phyloP scores from a whole-genome alignment of 2,888 invertebrate species.

The Sipha maydis region DNA sequence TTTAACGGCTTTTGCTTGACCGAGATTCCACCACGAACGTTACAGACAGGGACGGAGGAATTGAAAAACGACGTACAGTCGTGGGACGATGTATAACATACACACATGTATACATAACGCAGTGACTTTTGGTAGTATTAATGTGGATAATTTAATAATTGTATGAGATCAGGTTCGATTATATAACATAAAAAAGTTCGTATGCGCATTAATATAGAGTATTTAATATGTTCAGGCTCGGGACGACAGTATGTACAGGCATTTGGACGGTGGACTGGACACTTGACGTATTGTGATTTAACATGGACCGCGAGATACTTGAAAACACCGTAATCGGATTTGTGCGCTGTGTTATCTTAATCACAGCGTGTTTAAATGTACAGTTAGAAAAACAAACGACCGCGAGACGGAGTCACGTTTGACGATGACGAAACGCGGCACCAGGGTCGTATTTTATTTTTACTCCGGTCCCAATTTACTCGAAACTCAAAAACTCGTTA shows the following conservation, averaged over 20 bases:
- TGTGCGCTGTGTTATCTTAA: not conserved
- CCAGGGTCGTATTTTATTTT: too few relatives aligned
- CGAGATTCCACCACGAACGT: too few relatives aligned
- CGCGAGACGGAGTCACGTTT: not conserved
- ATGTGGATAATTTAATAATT: not conserved
- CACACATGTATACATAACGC: not conserved
- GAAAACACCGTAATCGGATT: not conserved
- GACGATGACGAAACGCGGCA: not conserved
- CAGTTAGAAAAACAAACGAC: not conserved
- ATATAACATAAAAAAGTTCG: not conserved
- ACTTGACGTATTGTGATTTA: not conserved
- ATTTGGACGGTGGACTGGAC: not conserved
- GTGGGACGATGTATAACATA: not conserved
- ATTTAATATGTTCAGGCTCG: not conserved
- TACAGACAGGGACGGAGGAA: too few relatives aligned
- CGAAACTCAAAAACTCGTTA: too few relatives aligned
- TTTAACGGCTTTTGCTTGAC: too few relatives aligned
- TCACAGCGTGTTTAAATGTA: not conserved
- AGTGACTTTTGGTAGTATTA: not conserved
- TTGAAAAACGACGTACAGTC: not conserved
- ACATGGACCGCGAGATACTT: not conserved
- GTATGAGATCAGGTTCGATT: conserved; percentile 27
- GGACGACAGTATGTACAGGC: not conserved
- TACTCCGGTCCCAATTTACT: too few relatives aligned
- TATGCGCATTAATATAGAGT: not conserved